These are phyloP conservation scores for Augochlora pura DNA, from an alignment of 1,140 invertebrate species.

Conservation along the genomic window DNA sequence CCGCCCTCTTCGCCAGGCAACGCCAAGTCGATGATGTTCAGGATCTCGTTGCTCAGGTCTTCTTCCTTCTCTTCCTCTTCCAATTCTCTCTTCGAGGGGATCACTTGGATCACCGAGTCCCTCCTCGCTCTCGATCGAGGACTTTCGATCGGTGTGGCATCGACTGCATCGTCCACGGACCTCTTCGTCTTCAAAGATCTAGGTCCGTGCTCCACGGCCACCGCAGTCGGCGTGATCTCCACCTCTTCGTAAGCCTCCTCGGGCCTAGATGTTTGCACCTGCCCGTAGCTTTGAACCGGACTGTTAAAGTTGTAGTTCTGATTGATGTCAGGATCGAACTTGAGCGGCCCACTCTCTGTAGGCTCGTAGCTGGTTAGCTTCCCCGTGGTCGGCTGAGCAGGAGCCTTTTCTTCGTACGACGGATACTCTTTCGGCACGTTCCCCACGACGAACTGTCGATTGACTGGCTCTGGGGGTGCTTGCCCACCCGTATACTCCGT, in stretches of 20 bases:
- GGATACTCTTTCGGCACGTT: slow-evolving; percentile 75
- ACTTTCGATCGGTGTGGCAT: neutral
- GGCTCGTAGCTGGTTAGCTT: slow-evolving; percentile 32
- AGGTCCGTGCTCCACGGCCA: slow-evolving; percentile 80
- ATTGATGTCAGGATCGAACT: slow-evolving; percentile 55
- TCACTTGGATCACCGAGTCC: slow-evolving; percentile 71
- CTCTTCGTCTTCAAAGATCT: slow-evolving; percentile 72
- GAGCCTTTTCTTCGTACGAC: slow-evolving; percentile 41
- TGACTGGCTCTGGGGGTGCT: slow-evolving; percentile 44
- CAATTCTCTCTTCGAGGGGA: slow-evolving; percentile 70
- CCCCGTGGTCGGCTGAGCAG: slow-evolving; percentile 2
- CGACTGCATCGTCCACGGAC: neutral
- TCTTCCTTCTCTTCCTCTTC: slow-evolving; percentile 67
- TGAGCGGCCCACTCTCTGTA: slow-evolving; percentile 23
- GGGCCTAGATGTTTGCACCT: slow-evolving; percentile 30
- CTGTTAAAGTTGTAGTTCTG: slow-evolving; percentile 64
- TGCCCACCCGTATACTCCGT: slow-evolving; percentile 53
- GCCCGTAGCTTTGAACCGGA: slow-evolving; percentile 43
- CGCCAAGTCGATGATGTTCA: slow-evolving; percentile 76
- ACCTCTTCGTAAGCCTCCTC: slow-evolving; percentile 71
- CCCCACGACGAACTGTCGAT: slow-evolving; percentile 77
- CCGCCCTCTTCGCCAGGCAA: slow-evolving; percentile 57
- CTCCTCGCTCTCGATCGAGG: slow-evolving; percentile 45
- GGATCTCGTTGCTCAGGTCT: slow-evolving; percentile 76
- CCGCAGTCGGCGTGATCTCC: slow-evolving; percentile 71